Evolutionary conservation across 1,140 invertebrate species (phyloP).

Genomic region (Coelopa frigida): DNA sequence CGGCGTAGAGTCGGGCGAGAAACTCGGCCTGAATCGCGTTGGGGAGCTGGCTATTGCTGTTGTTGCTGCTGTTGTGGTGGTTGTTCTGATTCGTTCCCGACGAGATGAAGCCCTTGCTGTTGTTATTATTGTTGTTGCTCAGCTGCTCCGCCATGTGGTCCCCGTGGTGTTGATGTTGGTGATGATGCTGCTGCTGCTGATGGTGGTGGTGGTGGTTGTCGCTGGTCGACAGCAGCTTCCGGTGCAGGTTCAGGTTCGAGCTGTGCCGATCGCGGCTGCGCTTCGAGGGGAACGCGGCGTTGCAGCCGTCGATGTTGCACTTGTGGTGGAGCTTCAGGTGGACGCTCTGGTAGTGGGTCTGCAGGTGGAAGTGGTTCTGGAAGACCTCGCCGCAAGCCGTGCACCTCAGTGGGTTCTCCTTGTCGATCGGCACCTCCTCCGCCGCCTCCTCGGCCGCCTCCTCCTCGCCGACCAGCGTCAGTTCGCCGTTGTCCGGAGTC

Average conservation of each 20-base stretch:
- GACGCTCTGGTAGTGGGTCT: constrained; percentile 92
- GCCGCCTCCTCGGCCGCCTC: constrained; percentile 51
- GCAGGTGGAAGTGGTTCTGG: constrained; percentile 91
- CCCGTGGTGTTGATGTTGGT: constrained; percentile 18
- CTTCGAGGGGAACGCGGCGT: constrained; percentile 92
- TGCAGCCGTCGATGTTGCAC: constrained; percentile 93
- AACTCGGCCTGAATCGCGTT: constrained; percentile 67
- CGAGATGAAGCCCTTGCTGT: constrained; percentile 21
- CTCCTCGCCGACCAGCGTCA: constrained; percentile 2
- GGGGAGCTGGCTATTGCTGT: constrained; percentile 10
- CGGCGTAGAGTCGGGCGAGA: constrained; percentile 72
- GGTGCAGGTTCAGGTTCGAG: constrained; percentile 84
- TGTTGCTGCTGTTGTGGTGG: too few relatives aligned
- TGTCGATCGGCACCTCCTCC: constrained; percentile 81
- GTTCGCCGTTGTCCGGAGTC: constrained; percentile 6
- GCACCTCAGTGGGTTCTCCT: constrained; percentile 66
- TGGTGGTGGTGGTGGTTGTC: constrained; percentile 46
- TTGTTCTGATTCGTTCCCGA: too few relatives aligned
- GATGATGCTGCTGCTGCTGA: constrained; percentile 32
- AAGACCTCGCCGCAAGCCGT: constrained; percentile 89
- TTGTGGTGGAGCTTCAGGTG: constrained; percentile 95
- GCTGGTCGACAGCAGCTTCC: constrained; percentile 75
- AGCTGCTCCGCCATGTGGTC: constrained; percentile 40
- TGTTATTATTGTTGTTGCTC: constrained; percentile 44
- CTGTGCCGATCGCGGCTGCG: constrained; percentile 87